phyloP scores from a whole-genome alignment of 1,140 invertebrate species.

The Eciton burchellii region DNA sequence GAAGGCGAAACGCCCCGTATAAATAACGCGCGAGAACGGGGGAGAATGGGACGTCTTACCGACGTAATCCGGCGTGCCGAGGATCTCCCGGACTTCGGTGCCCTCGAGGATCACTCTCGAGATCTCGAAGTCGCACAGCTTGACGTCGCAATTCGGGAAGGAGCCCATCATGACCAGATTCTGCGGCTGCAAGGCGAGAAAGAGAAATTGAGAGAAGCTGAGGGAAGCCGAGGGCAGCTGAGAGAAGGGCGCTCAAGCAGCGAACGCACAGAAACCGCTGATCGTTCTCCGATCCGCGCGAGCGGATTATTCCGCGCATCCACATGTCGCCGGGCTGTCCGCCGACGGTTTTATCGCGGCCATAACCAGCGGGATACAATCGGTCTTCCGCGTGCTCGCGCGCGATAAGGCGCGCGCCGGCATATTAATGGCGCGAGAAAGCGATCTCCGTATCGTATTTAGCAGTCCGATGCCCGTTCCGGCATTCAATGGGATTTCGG shows the following conservation, averaged over 20 bases:
- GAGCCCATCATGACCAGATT: constrained; percentile 91
- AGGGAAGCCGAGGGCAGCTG: too few species aligned
- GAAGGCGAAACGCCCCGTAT: too few species aligned
- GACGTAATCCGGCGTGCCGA: constrained; percentile 93
- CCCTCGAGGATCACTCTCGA: constrained; percentile 89
- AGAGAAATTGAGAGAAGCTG: too few species aligned
- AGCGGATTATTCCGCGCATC: background rate
- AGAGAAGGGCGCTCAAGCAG: background rate
- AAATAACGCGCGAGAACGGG: too few species aligned
- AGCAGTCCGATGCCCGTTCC: background rate
- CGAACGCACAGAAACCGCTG: background rate
- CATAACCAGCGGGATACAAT: constrained; percentile 38
- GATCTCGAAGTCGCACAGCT: constrained; percentile 92
- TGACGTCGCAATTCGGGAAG: constrained; percentile 90
- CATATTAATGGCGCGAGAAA: constrained; percentile 37
- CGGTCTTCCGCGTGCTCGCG: constrained; percentile 36
- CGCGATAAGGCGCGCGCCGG: constrained; percentile 20
- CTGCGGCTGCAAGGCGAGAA: constrained; percentile 87
- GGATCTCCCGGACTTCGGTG: constrained; percentile 90
- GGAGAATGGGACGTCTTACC: constrained; percentile 86
- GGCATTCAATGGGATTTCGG: constrained; percentile 44
- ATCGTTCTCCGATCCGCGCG: background rate
- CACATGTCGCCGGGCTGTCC: background rate
- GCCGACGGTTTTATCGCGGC: constrained; percentile 16
- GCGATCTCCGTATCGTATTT: constrained; percentile 37